phyloP scores from a whole-genome alignment of 2,888 invertebrate genomes.

The Pemphredon lugubris region DNA sequence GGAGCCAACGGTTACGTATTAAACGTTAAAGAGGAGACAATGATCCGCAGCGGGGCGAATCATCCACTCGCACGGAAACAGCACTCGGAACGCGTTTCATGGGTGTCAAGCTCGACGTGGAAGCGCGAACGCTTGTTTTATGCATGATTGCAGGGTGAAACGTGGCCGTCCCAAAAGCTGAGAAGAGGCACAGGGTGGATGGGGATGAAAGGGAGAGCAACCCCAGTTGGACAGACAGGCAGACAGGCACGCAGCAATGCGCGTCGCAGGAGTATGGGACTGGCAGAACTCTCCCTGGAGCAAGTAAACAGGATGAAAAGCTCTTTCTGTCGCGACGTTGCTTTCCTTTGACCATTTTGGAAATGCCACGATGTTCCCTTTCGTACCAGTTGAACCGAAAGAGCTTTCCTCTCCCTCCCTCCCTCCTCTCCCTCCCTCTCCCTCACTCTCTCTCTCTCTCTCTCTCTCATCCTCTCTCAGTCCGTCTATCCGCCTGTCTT shows the following conservation, averaged over 20 bases:
- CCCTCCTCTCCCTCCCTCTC: too few relatives aligned
- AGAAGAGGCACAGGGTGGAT: constrained; percentile 35
- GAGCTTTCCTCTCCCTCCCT: neutral
- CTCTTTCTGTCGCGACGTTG: constrained; percentile 37
- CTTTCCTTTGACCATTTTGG: constrained; percentile 60
- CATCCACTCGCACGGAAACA: too few relatives aligned
- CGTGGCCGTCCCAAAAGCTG: constrained; percentile 37
- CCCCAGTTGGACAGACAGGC: constrained; percentile 21
- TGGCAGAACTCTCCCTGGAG: constrained; percentile 44
- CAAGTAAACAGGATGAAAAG: constrained; percentile 55
- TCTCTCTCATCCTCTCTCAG: too few relatives aligned
- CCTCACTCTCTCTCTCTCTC: too few relatives aligned
- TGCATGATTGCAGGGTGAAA: constrained; percentile 62
- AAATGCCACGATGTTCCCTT: constrained; percentile 35
- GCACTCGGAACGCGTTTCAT: too few relatives aligned
- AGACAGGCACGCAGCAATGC: constrained; percentile 15
- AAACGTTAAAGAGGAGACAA: neutral
- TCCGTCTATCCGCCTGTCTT: too few relatives aligned
- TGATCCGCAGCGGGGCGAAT: too few relatives aligned
- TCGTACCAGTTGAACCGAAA: constrained; percentile 30
- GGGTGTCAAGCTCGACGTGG: constrained; percentile 6
- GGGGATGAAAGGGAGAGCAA: constrained; percentile 17
- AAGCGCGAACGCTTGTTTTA: constrained; percentile 58
- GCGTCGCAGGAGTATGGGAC: constrained; percentile 43
- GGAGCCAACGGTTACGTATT: too few relatives aligned